phyloP scores from a whole-genome alignment of 1,140 invertebrate species.

The Pachyrhynchus sulphureomaculatus region DNA sequence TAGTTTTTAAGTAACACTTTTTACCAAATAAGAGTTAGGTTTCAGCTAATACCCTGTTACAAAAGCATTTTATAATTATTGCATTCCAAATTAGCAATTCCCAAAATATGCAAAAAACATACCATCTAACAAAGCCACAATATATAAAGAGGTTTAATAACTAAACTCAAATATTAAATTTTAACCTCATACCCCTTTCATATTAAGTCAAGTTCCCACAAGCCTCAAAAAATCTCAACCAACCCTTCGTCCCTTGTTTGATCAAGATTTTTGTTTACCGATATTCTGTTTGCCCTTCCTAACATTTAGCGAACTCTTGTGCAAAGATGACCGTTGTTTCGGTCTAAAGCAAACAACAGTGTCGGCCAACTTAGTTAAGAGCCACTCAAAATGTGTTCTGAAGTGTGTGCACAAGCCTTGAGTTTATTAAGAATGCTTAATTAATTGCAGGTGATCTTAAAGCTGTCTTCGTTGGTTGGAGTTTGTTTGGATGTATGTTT shows the following conservation, averaged over 20 bases:
- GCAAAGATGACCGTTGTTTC: slow-evolving; percentile 21
- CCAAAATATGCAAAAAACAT: too few relatives aligned
- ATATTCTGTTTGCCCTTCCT: slow-evolving; percentile 22
- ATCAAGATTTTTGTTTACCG: slow-evolving; percentile 21
- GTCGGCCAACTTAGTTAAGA: slow-evolving; percentile 5
- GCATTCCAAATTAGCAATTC: too few relatives aligned
- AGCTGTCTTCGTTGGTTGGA: too few relatives aligned
- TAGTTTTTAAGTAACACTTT: too few relatives aligned
- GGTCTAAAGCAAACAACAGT: slow-evolving; percentile 14
- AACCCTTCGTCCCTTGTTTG: slow-evolving; percentile 16
- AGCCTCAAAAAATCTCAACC: not conserved
- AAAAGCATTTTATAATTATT: too few relatives aligned
- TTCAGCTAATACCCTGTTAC: too few relatives aligned
- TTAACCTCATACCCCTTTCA: not conserved
- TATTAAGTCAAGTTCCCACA: slow-evolving; percentile 18
- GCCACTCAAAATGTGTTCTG: slow-evolving; percentile 1
- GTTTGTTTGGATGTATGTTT: too few relatives aligned
- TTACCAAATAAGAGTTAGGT: too few relatives aligned
- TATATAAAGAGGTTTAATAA: too few relatives aligned
- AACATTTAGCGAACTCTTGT: slow-evolving; percentile 8
- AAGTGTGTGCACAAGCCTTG: not conserved
- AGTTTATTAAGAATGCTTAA: slow-evolving; percentile 8
- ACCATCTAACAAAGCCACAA: too few relatives aligned
- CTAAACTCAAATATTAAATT: slow-evolving; percentile 12
- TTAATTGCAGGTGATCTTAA: slow-evolving; percentile 3